These are phyloP conservation scores for Ectemnius lituratus DNA, from an alignment of 2,888 invertebrate species.

Conservation along the genomic window DNA sequence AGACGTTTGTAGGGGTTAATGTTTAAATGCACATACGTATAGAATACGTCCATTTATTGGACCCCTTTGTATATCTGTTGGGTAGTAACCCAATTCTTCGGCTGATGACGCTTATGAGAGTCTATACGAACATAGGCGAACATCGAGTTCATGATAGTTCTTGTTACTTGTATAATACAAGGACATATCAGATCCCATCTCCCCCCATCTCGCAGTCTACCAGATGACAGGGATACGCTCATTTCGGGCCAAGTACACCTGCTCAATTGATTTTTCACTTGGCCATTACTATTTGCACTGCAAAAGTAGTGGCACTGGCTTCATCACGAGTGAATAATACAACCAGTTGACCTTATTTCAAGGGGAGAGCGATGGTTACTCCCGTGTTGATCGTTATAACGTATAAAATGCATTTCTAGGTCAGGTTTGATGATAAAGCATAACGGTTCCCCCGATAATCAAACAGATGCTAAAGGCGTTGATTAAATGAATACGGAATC, in stretches of 20 bases:
- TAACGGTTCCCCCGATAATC: background rate
- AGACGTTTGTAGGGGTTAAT: conserved; percentile 29
- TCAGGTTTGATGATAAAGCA: background rate
- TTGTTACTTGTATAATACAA: conserved; percentile 36
- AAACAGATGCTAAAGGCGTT: conserved; percentile 21
- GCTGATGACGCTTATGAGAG: conserved; percentile 53
- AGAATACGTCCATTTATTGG: conserved; percentile 56
- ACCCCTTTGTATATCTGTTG: conserved; percentile 64
- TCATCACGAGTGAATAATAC: too few species aligned
- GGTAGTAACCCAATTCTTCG: conserved; percentile 61
- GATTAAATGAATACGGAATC: background rate
- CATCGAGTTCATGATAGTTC: conserved; percentile 42
- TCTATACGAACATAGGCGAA: conserved; percentile 49
- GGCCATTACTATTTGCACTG: too few species aligned
- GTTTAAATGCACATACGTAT: conserved; percentile 38
- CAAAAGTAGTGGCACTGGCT: too few species aligned
- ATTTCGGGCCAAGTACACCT: too few species aligned
- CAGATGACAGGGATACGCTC: background rate
- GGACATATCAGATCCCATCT: conserved; percentile 33
- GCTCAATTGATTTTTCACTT: too few species aligned
- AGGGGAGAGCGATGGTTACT: too few species aligned
- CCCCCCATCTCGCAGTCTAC: conserved; percentile 4
- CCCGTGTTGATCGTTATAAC: too few species aligned
- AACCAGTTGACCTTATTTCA: too few species aligned
- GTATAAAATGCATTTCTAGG: background rate